These are phyloP conservation scores for Pimpla rufipes DNA, from an alignment of 2,888 invertebrate genomes.

Conservation along the genomic window DNA sequence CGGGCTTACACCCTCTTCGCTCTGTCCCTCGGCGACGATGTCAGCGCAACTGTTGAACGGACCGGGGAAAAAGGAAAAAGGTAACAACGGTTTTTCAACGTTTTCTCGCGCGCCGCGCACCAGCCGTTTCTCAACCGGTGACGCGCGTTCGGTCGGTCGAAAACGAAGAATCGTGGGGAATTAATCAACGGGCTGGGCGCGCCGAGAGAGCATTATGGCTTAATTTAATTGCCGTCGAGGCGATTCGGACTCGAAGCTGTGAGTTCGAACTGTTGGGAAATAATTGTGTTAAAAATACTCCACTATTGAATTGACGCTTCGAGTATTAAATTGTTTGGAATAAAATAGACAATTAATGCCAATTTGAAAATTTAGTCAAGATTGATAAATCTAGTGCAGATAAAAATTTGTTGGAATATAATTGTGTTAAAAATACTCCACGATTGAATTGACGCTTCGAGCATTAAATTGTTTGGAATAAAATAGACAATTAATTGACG, in stretches of 20 bases:
- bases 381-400: too few species aligned
- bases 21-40: conserved; percentile 56
- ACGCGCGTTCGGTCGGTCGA: background rate
- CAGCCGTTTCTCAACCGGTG: background rate
- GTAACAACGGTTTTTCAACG: background rate
- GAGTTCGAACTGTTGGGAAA: background rate
- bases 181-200: background rate
- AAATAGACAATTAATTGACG: too few species aligned
- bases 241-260: background rate
- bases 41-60: conserved; percentile 61
- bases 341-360: too few species aligned
- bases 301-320: background rate
- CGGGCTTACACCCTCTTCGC: conserved; percentile 35
- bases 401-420: too few species aligned
- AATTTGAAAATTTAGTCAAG: too few species aligned
- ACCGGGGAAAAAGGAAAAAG: conserved; percentile 5
- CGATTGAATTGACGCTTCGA: too few species aligned
- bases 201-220: background rate
- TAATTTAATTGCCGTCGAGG: background rate
- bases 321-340: too few species aligned
- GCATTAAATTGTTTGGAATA: too few species aligned
- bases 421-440: too few species aligned
- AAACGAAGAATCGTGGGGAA: background rate
- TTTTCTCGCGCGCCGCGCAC: background rate
- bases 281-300: background rate